These are phyloP conservation scores for Julus scanicus DNA, from an alignment of 2,888 invertebrate species.

Conservation along the genomic window DNA sequence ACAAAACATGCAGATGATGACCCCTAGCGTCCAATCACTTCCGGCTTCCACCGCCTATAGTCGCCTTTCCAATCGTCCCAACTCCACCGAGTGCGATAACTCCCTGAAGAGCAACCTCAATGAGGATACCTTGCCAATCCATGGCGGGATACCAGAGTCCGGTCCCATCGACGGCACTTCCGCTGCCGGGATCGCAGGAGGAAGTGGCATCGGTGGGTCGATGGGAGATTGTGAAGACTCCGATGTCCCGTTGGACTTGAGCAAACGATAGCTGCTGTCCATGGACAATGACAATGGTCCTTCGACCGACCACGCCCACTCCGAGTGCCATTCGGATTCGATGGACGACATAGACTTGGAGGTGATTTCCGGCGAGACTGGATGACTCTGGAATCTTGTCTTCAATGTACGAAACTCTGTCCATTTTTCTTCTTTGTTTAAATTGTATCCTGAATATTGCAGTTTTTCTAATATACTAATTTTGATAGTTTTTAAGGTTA, in stretches of 20 bases:
- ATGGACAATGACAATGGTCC: background rate
- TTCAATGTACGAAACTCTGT: too few species aligned
- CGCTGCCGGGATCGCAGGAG: background rate
- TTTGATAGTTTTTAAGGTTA: background rate
- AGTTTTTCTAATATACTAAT: too few species aligned
- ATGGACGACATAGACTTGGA: constrained; percentile 72
- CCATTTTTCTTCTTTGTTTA: too few species aligned
- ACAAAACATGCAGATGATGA: too few species aligned
- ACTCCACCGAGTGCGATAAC: constrained; percentile 81
- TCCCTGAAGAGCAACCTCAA: constrained; percentile 89
- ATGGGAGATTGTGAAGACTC: background rate
- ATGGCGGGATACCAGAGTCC: constrained; percentile 58
- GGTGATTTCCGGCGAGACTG: constrained; percentile 72
- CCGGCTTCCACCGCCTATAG: constrained; percentile 55
- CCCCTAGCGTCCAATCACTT: too few species aligned
- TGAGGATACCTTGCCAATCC: constrained; percentile 68
- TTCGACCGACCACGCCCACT: constrained; percentile 60
- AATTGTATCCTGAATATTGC: too few species aligned
- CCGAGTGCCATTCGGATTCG: constrained; percentile 85
- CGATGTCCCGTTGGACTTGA: constrained; percentile 79
- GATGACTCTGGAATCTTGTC: too few species aligned
- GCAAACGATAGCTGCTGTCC: constrained; percentile 69
- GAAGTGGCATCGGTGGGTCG: background rate
- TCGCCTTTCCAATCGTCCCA: constrained; percentile 79
- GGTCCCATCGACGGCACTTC: constrained; percentile 60